These are phyloP conservation scores for Microctonus hyperodae DNA, from an alignment of 2,888 invertebrate genomes.

Conservation along the genomic window DNA sequence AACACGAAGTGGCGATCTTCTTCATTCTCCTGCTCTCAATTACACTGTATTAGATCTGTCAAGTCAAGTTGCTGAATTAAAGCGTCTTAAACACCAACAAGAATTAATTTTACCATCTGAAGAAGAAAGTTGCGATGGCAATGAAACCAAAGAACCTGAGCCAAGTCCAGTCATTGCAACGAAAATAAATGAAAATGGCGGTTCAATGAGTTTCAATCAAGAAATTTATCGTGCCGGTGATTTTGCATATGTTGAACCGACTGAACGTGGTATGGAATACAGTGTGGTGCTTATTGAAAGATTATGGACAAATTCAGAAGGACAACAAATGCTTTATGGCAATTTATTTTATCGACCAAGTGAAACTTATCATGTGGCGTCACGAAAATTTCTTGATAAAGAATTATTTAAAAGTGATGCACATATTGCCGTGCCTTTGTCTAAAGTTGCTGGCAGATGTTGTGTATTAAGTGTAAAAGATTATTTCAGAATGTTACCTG, in stretches of 20 bases:
- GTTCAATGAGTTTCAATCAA: slow-evolving; percentile 77
- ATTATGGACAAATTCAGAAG: slow-evolving; percentile 84
- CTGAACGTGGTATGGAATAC: slow-evolving; percentile 72
- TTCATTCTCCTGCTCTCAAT: slow-evolving; percentile 86
- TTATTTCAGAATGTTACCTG: slow-evolving; percentile 88
- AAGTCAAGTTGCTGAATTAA: slow-evolving; percentile 76
- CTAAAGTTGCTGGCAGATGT: slow-evolving; percentile 87
- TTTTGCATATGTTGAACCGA: slow-evolving; percentile 87
- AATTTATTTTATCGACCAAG: slow-evolving; percentile 90
- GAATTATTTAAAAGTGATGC: slow-evolving; percentile 96
- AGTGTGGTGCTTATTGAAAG: slow-evolving; percentile 88
- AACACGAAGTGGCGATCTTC: slow-evolving; percentile 79
- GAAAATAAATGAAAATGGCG: slow-evolving; percentile 64
- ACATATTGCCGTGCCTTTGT: slow-evolving; percentile 83
- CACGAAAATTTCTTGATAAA: slow-evolving; percentile 93
- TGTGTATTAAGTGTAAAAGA: slow-evolving; percentile 94
- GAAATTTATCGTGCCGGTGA: slow-evolving; percentile 84
- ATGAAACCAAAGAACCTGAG: slow-evolving; percentile 55
- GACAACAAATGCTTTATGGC: slow-evolving; percentile 89
- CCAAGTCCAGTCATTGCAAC: slow-evolving; percentile 52
- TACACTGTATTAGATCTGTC: slow-evolving; percentile 81
- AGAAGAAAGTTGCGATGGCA: slow-evolving; percentile 70
- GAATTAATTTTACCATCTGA: slow-evolving; percentile 72
- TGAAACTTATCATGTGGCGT: slow-evolving; percentile 95
- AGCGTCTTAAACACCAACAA: slow-evolving; percentile 78